These are phyloP conservation scores for Metalampra italica DNA, from an alignment of 2,888 invertebrate genomes.

Conservation along the genomic window DNA sequence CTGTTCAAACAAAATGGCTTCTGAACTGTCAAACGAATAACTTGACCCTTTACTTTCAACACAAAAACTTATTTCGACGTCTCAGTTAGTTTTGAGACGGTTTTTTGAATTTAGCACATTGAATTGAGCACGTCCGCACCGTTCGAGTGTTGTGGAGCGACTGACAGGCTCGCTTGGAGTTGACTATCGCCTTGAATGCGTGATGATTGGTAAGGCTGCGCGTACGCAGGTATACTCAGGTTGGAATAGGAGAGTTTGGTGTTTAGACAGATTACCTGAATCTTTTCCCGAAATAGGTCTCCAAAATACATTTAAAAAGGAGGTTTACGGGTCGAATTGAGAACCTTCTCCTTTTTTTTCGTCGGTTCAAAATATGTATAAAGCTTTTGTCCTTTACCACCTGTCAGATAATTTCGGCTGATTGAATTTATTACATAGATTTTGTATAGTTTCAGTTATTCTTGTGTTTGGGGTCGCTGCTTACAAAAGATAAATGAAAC, in stretches of 20 bases:
- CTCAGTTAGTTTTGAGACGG: conserved; percentile 12
- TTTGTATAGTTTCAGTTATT: too few species aligned
- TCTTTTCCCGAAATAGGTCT: too few species aligned
- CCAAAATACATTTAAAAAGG: too few species aligned
- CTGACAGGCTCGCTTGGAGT: conserved; percentile 26
- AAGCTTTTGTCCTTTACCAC: too few species aligned
- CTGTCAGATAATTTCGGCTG: too few species aligned
- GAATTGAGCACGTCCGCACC: conserved; percentile 23
- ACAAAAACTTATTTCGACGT: not conserved
- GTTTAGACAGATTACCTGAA: not conserved
- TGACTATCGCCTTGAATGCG: conserved; percentile 30
- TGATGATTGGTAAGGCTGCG: conserved; percentile 39
- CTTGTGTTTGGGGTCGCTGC: too few species aligned
- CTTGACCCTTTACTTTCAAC: not conserved
- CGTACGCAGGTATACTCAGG: conserved; percentile 28
- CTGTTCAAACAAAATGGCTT: conserved; percentile 42
- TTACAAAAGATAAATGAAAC: too few species aligned
- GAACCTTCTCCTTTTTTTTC: too few species aligned
- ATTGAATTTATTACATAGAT: too few species aligned
- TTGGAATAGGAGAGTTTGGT: too few species aligned
- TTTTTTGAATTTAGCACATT: conserved; percentile 8
- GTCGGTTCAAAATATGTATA: too few species aligned
- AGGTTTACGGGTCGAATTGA: too few species aligned
- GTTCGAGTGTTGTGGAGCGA: conserved; percentile 26
- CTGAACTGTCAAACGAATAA: not conserved